These are phyloP conservation scores for Zaprionus taronus DNA, from an alignment of 1,140 invertebrate genomes.

Conservation along the genomic window DNA sequence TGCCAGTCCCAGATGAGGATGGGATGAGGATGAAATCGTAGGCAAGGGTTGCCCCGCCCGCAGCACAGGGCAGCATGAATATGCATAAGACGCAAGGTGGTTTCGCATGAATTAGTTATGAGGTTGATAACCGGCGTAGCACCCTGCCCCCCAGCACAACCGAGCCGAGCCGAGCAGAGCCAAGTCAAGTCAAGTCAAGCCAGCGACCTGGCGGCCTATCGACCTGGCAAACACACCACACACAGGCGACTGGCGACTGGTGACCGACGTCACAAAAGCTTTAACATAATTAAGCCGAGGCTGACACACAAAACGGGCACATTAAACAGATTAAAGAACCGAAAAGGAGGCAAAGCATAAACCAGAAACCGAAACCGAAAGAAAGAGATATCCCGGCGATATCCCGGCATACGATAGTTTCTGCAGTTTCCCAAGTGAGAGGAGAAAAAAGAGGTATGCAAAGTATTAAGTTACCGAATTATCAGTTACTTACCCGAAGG, in stretches of 20 bases:
- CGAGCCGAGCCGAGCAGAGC: not conserved
- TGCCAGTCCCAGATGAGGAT: not conserved
- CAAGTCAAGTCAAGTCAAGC: conserved; percentile 18
- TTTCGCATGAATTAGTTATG: conserved; percentile 71
- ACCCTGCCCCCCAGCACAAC: conserved; percentile 6
- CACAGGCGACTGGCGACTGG: not conserved
- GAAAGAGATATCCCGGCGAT: no score
- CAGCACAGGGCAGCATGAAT: conserved; percentile 52
- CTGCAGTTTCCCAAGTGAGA: no score
- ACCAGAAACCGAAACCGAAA: not conserved
- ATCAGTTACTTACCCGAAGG: no score
- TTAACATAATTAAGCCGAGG: conserved; percentile 62
- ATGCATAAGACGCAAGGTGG: conserved; percentile 69
- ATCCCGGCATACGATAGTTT: no score
- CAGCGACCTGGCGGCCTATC: not conserved
- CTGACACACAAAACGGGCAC: conserved; percentile 20
- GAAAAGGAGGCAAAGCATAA: not conserved
- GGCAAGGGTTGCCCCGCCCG: conserved; percentile 9
- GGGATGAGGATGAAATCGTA: not conserved
- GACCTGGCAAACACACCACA: not conserved
- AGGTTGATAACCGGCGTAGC: conserved; percentile 57
- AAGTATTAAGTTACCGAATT: no score
- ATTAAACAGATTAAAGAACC: conserved; percentile 19
- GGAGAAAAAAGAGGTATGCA: no score
- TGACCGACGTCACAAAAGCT: conserved; percentile 28